These are phyloP conservation scores for Gymnoscopelus microlampas DNA, from an alignment of 2,797 vertebrate species.

Conservation along the genomic window DNA sequence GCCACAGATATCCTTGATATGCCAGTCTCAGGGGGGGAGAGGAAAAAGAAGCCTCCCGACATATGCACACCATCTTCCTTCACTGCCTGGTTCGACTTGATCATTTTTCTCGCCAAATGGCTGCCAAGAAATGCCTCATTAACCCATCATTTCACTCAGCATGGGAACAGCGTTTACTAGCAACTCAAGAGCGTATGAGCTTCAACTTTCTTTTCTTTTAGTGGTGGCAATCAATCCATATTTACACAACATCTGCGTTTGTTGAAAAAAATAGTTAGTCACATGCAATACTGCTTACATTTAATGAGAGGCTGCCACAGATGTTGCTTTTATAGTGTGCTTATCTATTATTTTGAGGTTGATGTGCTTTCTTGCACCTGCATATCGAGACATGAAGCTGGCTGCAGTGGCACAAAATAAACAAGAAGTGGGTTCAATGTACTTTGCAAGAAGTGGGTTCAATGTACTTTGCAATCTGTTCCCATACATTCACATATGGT, in stretches of 20 bases:
- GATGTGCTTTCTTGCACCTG: neutral
- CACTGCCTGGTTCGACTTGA: slow-evolving; percentile 54
- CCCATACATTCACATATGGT: too few relatives aligned
- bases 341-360: neutral
- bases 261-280: neutral
- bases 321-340: neutral
- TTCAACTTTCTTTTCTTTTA: slow-evolving; percentile 1
- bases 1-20: slow-evolving; percentile 60
- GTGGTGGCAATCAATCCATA: neutral
- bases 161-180: slow-evolving; percentile 54
- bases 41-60: slow-evolving; percentile 44
- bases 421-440: neutral
- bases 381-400: neutral
- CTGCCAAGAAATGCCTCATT: slow-evolving; percentile 69
- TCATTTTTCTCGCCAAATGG: slow-evolving; percentile 69
- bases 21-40: slow-evolving; percentile 44
- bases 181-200: slow-evolving; percentile 11
- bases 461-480: too few relatives aligned
- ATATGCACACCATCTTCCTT: slow-evolving; percentile 46
- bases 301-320: neutral
- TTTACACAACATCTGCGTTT: slow-evolving; percentile 5
- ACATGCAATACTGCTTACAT: neutral
- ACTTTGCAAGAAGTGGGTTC: neutral
- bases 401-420: neutral
- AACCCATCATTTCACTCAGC: slow-evolving; percentile 51